Percentiles rank a stretch among this genome's conserved stretches.
These are phyloP conservation scores for Pterostichus madidus DNA, from an alignment of 2,888 invertebrate species.

Conservation along the genomic window DNA sequence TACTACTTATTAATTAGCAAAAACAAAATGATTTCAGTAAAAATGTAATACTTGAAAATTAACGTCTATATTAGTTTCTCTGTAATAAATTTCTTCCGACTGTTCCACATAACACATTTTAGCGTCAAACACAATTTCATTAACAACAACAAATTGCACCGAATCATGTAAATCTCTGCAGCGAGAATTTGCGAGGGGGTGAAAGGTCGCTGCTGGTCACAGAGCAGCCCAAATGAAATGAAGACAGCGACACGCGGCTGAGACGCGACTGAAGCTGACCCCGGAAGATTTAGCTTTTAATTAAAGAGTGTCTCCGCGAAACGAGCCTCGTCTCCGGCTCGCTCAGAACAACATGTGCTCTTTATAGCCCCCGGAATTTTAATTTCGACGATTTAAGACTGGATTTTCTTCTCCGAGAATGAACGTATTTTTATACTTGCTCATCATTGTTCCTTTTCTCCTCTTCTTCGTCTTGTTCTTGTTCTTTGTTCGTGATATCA, in stretches of 20 bases:
- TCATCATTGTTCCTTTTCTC: slow-evolving; percentile 37
- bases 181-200: not conserved
- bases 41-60: too few species aligned
- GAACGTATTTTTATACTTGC: slow-evolving; percentile 38
- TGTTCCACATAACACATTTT: not conserved
- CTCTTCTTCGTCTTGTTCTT: slow-evolving; percentile 13
- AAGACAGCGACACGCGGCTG: slow-evolving; percentile 41
- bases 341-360: slow-evolving; percentile 61
- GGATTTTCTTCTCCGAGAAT: slow-evolving; percentile 53
- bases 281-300: slow-evolving; percentile 65
- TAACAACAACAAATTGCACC: not conserved
- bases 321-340: slow-evolving; percentile 29
- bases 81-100: not conserved
- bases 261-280: slow-evolving; percentile 34
- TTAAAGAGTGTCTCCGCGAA: slow-evolving; percentile 62
- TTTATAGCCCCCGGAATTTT: slow-evolving; percentile 64
- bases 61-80: too few species aligned
- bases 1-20: too few species aligned
- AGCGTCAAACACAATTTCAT: not conserved
- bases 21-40: too few species aligned
- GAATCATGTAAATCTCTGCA: slow-evolving; percentile 12
- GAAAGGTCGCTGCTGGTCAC: slow-evolving; percentile 11
- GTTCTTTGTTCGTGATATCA: slow-evolving; percentile 8
- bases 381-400: slow-evolving; percentile 63
- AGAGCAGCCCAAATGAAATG: slow-evolving; percentile 31